These are phyloP conservation scores for Notarius lentiginosus DNA, from an alignment of 2,113 vertebrate genomes.

Conservation along the genomic window DNA sequence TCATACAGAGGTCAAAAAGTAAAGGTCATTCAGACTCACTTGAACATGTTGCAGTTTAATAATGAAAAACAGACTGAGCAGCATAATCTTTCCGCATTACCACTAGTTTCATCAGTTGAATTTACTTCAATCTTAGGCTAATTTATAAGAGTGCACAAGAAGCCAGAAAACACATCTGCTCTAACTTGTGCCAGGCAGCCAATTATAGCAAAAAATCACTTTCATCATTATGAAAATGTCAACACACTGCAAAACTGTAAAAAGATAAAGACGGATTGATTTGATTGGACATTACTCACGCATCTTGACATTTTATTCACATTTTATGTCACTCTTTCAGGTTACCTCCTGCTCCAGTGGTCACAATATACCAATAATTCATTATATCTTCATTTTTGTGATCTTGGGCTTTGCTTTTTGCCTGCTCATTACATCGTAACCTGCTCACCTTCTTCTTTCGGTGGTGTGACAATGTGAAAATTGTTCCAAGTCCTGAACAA, in stretches of 20 bases:
- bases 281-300: background rate
- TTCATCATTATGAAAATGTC: constrained; percentile 4
- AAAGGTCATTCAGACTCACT: background rate
- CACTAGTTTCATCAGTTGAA: background rate
- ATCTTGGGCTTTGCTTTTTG: background rate
- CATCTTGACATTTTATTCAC: background rate
- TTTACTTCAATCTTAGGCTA: background rate
- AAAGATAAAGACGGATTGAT: background rate
- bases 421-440: background rate
- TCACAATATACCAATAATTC: background rate
- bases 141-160: background rate
- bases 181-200: background rate
- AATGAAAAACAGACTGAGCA: background rate
- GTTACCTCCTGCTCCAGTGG: background rate
- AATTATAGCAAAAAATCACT: background rate
- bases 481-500: background rate
- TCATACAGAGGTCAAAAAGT: background rate
- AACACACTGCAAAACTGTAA: background rate
- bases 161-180: background rate
- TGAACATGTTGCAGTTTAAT: background rate
- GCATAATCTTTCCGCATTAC: background rate
- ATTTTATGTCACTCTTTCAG: background rate
- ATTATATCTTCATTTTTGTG: background rate
- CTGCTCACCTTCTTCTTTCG: background rate
- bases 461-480: background rate